Conservation (phyloP, 2,797 vertebrate species). For the Otolemur crassicaudatus region DNA sequence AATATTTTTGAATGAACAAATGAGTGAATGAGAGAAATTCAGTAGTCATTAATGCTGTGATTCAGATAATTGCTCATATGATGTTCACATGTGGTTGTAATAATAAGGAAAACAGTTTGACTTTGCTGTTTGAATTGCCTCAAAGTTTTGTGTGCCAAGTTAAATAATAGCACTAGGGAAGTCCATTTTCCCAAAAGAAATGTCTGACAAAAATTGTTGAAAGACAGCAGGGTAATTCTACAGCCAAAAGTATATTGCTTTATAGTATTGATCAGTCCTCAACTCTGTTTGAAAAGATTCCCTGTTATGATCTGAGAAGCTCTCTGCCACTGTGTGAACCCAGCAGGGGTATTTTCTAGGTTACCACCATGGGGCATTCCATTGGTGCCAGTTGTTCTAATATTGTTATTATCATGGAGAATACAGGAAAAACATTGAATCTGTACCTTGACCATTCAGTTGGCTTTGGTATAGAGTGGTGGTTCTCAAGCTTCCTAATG, state of each 20-base stretch:
- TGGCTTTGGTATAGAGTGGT: background rate
- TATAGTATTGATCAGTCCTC: slow-evolving; percentile 51
- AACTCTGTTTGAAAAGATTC: slow-evolving; percentile 54
- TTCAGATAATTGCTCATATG: slow-evolving; percentile 38
- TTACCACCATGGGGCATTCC: background rate
- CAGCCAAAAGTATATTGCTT: slow-evolving; percentile 20
- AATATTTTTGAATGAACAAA: slow-evolving; percentile 26
- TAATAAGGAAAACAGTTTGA: slow-evolving; percentile 6
- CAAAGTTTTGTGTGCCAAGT: slow-evolving; percentile 41
- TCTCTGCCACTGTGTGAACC: background rate
- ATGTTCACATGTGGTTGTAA: background rate
- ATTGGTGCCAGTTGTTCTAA: slow-evolving; percentile 30
- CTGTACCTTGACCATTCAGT: background rate
- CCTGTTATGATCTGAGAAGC: slow-evolving; percentile 28
- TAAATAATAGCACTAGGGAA: slow-evolving; percentile 52
- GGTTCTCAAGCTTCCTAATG: no score
- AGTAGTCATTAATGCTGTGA: slow-evolving; percentile 29
- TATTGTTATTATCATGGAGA: slow-evolving; percentile 11
- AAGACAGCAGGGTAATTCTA: slow-evolving; percentile 47
- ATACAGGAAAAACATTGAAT: slow-evolving; percentile 22
- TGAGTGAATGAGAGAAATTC: background rate
- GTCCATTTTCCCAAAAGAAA: slow-evolving; percentile 18
- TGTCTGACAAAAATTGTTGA: slow-evolving; percentile 35
- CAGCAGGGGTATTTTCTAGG: slow-evolving; percentile 55
- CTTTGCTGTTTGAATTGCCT: slow-evolving; percentile 39